Percentiles rank a stretch among this genome's conserved stretches.
phyloP scores from a whole-genome alignment of 2,888 invertebrate species.

The Eledone cirrhosa region DNA sequence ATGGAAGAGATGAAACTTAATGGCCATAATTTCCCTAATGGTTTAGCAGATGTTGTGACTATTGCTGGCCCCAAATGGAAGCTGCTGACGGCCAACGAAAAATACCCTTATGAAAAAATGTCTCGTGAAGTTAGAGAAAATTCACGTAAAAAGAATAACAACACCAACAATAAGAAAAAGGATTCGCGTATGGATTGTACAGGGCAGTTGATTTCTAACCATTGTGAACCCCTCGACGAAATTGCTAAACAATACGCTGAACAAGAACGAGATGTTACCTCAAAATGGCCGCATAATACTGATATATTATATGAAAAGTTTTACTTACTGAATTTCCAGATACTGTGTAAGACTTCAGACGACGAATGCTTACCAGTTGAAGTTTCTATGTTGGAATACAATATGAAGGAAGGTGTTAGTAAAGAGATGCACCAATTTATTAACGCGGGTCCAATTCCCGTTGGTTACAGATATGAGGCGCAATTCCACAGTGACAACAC shows the following conservation, averaged over 20 bases:
- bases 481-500: conserved; percentile 38
- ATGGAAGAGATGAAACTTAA: conserved; percentile 47
- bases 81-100: conserved; percentile 34
- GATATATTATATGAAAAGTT: conserved; percentile 47
- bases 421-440: conserved; percentile 55
- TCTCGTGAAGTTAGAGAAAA: background rate
- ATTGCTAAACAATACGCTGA: background rate
- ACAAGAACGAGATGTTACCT: background rate
- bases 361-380: conserved; percentile 57
- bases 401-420: conserved; percentile 53
- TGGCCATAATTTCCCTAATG: conserved; percentile 48
- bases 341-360: conserved; percentile 51
- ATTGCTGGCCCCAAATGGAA: conserved; percentile 57
- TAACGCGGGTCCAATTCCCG: conserved; percentile 48
- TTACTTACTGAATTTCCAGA: conserved; percentile 56
- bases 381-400: conserved; percentile 56
- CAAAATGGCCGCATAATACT: conserved; percentile 31
- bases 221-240: background rate
- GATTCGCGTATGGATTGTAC: conserved; percentile 41
- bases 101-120: background rate
- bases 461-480: conserved; percentile 21
- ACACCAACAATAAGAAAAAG: conserved; percentile 32
- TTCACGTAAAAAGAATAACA: background rate
- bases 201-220: background rate
- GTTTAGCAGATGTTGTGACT: conserved; percentile 54